Base-by-base conservation (phyloP, 2,797 vertebrate genomes). In the Chaenodraco wilsoni region DNA sequence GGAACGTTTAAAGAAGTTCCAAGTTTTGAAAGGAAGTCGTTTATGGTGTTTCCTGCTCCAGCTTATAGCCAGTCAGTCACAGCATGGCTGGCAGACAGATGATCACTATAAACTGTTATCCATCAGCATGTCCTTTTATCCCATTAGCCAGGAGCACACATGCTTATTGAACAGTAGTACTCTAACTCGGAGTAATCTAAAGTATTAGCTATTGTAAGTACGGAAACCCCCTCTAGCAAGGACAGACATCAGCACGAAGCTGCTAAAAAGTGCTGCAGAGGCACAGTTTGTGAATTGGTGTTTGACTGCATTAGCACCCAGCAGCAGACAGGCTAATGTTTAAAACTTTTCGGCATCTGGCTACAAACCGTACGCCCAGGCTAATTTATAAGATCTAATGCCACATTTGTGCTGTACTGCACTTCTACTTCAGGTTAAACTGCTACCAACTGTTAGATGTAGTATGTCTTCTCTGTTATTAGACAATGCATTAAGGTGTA, bases 151-250 rank as follows among this genome's bases (percentile, higher is more conserved):
- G 31, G 17, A 67, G 31, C 15, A 67, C 33, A 70, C 65, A 43
- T 17, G 13, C 43, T 19, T 16, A 44, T 55, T 68, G 46, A 65
- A 68, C 49, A 65, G 21, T 19, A 23, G 9, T 15, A n/a, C 56
- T 63, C 16, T 27, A 27, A 27, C 27, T 62, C 45, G 63, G 59
- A 81, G 57, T 43, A 51, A 70, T 79, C 51, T 48, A 19, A 31
- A 61, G 69, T 15, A 73, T 72, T 54, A 62, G 49, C 48, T 21
- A 4, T n/a, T 78, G 66, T 81, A 82, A 85, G 72, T 78, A 50
- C 76, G 59, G 54, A 80, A 83, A 85, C 51, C 72, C 69, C 90
- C 78, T 76, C 64, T 1, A 80, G 89, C 87, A 81, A 88, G 79
- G 83, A 69, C 79, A 74, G 51, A 76, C 17, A 55, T 31, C 37